Evolutionary conservation across 2,113 vertebrate species (phyloP), one percentile per base, ranked within the genome.

Genomic region (Gyps fulvus): DNA sequence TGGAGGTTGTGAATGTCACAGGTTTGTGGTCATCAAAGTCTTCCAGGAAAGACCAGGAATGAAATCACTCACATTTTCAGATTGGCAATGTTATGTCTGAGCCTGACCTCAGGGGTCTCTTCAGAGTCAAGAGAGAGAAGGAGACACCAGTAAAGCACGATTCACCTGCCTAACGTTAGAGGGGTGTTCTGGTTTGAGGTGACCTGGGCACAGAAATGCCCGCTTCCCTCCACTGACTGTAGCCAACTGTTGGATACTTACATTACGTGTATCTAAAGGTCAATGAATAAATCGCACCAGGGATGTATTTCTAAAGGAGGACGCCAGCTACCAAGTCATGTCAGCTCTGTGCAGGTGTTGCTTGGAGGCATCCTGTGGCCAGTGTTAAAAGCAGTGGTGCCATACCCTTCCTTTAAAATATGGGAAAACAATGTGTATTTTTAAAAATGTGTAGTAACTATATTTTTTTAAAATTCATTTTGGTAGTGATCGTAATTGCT

Each of bases 301-400:
- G 7, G 55, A 19, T 50, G 10, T 81, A 9, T 47, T 92, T 76
- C 65, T 69, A 29, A 87, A 74, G n/a, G 59, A 92, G 21, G 50
- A 16, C 1, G 0, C 3, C 55, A 81, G 29, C 17, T 57, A 71
- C 12, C 4, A 38, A 49, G 34, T 40, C 62, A 49, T 0, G 0
- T 27, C 50, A 62, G 25, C 9, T 67, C 31, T 57, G 47, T 76
- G 52, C 29, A 63, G 23, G 26, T 29, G 10, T 57, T 78, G 55
- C 42, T 91, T 49, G 21, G 34, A 63, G 23, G 16, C 22, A 67
- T 72, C 21, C 25, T 31, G 22, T 19, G 36, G 27, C 13, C 38
- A 1, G 0, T 31, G 38, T 52, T 49, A 78, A 87, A 85, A 80
- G 12, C 16, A 74, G 21, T 2, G 1, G 18, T 61, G 55, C 13